Evolutionary conservation across 2,113 vertebrate species (phyloP), one percentile per base, ranked within the genome.

Genomic region (Morone saxatilis): DNA sequence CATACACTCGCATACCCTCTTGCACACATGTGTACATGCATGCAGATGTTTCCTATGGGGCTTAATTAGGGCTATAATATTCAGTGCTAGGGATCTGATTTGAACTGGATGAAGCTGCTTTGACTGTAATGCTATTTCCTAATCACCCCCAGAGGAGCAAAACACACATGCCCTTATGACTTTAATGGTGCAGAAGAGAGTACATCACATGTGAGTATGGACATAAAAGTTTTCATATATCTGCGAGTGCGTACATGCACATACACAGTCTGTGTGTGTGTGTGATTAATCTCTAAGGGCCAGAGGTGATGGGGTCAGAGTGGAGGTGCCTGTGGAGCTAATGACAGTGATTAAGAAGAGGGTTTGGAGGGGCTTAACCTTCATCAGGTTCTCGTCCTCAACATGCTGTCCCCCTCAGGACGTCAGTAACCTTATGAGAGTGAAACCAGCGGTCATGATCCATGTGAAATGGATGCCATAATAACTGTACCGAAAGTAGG

Each of bases 251-350:
- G 14, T 16, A 31, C 50, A 54, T 62, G 43, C n/a, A 17, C 40
- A 3, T 51, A 40, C 62, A 31, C 31, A 31, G 50, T 81, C 59
- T 19, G 62, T 4, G 47, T 69, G 40, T 69, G 61, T 75, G 53
- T 76, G 84, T 86, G 78, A 92, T 91, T 88, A 84, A 87, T 93
- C 83, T 91, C 80, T 54, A 36, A 63, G 71, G 86, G 56, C 78
- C 57, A 71, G 76, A 85, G 80, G 90, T 89, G 69, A 81, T n/a
- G 63, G 80, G 84, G 84, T 90, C 83, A 87, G 53, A 72, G 47
- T 84, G 69, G 78, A 81, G 77, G 41, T 71, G 71, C 85, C 86
- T 81, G 86, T 70, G 81, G 81, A 86, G 88, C 73, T 91, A 87
- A 91, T 80, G 85, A 89, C 81, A 86, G 67, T 86, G 77, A 91